Evolutionary conservation across 2,797 vertebrate species (phyloP).

Genomic region (Xiphophorus birchmanni): DNA sequence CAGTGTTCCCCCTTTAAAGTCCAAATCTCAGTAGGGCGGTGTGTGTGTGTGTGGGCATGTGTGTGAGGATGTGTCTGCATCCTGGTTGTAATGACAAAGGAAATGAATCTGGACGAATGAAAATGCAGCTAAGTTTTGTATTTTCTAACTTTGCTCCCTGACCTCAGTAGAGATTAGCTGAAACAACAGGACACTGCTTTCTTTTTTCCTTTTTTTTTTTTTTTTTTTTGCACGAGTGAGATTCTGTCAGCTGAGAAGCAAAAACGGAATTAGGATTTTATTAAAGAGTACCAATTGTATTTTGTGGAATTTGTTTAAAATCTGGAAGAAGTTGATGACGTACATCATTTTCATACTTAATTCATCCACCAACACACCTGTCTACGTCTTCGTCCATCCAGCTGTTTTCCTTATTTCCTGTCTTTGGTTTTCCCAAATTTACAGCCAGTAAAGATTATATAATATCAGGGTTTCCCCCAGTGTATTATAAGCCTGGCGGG

Average conservation of each 20-base stretch:
- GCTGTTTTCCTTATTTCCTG: neutral
- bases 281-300: neutral
- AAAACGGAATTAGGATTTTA: neutral
- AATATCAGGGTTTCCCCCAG: too few relatives aligned
- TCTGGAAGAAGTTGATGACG: neutral
- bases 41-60: too few relatives aligned
- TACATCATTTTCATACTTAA: neutral
- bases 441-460: neutral
- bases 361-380: neutral
- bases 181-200: neutral
- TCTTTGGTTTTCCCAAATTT: neutral
- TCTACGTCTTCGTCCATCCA: neutral
- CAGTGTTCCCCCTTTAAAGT: neutral
- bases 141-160: neutral
- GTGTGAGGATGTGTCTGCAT: neutral
- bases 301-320: neutral
- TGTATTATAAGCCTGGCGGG: too few relatives aligned
- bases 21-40: neutral
- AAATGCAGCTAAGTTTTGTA: neutral
- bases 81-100: neutral
- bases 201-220: too few relatives aligned
- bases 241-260: neutral
- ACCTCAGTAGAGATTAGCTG: neutral
- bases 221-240: neutral
- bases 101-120: neutral